Evolutionary conservation across 1,140 invertebrate species (phyloP).

Genomic region (Metopolophium dirhodum): DNA sequence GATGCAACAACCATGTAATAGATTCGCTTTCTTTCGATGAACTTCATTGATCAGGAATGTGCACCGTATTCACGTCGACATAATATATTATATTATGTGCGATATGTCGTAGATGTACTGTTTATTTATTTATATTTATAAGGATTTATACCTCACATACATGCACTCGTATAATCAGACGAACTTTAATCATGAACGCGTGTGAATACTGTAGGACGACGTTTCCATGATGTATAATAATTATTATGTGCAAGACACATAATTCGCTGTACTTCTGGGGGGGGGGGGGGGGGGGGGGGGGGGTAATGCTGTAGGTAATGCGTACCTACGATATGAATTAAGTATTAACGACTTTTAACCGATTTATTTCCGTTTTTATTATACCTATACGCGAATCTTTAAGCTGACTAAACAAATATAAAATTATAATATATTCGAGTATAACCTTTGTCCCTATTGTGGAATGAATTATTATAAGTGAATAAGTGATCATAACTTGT

Average conservation of each 20-base stretch:
- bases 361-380: slow-evolving; percentile 15
- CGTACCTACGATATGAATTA: background rate
- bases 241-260: background rate
- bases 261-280: background rate
- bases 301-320: background rate
- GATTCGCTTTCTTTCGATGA: slow-evolving; percentile 14
- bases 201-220: background rate
- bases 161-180: background rate
- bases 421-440: background rate
- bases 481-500: background rate
- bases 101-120: background rate
- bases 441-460: background rate
- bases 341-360: background rate
- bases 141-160: background rate
- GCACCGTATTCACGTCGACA: background rate
- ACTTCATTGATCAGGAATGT: too few relatives aligned
- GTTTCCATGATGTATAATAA: background rate
- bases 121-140: background rate
- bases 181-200: background rate
- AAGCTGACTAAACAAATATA: background rate
- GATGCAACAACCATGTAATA: background rate
- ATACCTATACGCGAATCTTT: background rate
- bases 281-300: too few relatives aligned
- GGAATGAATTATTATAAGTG: background rate
- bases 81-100: background rate